Base-by-base conservation (phyloP, 2,888 invertebrate species). In the Poecilus cupreus region DNA sequence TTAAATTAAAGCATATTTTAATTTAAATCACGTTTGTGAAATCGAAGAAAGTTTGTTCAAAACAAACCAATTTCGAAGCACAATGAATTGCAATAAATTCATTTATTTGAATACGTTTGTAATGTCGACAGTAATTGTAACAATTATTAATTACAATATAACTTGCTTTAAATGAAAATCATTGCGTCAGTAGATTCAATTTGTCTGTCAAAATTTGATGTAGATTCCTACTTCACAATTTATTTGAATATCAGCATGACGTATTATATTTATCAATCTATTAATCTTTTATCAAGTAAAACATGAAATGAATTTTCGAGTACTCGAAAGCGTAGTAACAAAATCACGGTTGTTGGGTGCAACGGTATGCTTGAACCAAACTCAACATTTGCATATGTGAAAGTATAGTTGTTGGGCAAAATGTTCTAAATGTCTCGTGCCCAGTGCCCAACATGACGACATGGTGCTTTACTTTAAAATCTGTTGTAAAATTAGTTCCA, bases 331-430 rank as follows among this genome's bases (percentile, higher is more conserved):
- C 37, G 37, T 18, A 13, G 26, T 60, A 60, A 68, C n/a, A 37
- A 32, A 32, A 37, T 6, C 37, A 18, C 37, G 64, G 37, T 37
- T 39, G 18, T 37, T 68, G 37, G 60, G 64, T 37, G 64, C 64
- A 68, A 68, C 64, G 37, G 37, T 16, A 37, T 68, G 64, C 37
- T 68, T 32, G 37, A 68, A 16, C 37, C 37, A 11, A 68, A 68
- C 64, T 13, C 26, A 60, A 60, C 60, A 60, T 60, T 60, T 60
- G 60, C 64, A 68, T 68, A 37, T 68, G 64, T 37, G 37, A 37
- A 68, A 37, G 64, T 68, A 37, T n/a, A 60, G 64, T 18, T 68
- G 64, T 68, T 68, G 64, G 64, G 64, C 64, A 68, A 68, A 68
- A 37, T 37, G 64, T 68, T 68, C 64, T 68, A 68, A 68, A 68